Percentiles rank a stretch among this genome's conserved stretches.
Evolutionary conservation across 2,113 vertebrate genomes (phyloP).

Genomic region (Pholis gunnellus): DNA sequence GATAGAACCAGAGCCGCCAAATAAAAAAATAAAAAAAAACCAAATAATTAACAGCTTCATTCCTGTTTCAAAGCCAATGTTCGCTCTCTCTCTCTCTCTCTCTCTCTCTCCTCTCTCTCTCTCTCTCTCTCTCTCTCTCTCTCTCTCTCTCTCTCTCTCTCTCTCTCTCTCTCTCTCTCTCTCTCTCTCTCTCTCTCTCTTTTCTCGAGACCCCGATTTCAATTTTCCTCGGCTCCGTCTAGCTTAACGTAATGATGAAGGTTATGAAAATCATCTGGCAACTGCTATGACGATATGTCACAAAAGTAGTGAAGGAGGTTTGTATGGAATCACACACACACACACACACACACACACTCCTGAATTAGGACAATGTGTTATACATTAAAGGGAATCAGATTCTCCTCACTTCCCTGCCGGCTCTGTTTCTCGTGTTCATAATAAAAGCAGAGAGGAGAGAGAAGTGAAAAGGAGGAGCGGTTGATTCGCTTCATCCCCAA

Average conservation of each 20-base stretch:
- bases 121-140: slow-evolving; percentile 9
- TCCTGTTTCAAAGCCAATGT: slow-evolving; percentile 69
- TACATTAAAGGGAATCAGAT: slow-evolving; percentile 78
- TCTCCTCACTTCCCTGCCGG: slow-evolving; percentile 59
- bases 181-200: slow-evolving; percentile 22
- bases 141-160: slow-evolving; percentile 24
- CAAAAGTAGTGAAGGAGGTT: slow-evolving; percentile 54
- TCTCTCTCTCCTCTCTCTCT: slow-evolving; percentile 15
- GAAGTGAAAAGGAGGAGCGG: slow-evolving; percentile 5
- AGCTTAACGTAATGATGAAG: slow-evolving; percentile 69
- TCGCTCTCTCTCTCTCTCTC: too few species aligned
- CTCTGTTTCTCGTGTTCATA: slow-evolving; percentile 36
- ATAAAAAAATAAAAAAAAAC: slow-evolving; percentile 63
- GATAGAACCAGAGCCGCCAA: slow-evolving; percentile 73
- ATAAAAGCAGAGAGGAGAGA: neutral
- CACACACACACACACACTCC: slow-evolving; percentile 32
- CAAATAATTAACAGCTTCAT: slow-evolving; percentile 74
- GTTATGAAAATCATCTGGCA: slow-evolving; percentile 77
- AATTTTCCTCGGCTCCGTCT: slow-evolving; percentile 71
- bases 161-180: slow-evolving; percentile 12
- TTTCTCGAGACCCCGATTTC: slow-evolving; percentile 53
- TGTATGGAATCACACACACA: slow-evolving; percentile 40
- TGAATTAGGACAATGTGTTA: slow-evolving; percentile 70
- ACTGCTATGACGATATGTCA: slow-evolving; percentile 62
- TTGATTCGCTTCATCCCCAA: neutral